Conservation (phyloP, 2,797 vertebrate genomes). For the Serranus cabrilla region DNA sequence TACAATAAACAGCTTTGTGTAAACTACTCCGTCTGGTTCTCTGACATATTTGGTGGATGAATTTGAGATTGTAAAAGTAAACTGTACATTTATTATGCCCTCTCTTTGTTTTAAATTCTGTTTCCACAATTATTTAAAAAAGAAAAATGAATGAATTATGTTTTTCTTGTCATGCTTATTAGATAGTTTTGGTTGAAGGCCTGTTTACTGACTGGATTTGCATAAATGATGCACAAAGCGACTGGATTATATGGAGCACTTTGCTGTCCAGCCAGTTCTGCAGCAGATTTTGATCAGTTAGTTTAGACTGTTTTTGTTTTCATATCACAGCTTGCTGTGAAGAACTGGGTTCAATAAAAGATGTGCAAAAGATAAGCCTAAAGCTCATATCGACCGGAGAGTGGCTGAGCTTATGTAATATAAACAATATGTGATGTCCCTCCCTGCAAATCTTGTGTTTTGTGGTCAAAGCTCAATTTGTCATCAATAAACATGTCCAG, state of each 20-base stretch:
- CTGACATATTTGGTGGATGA: neutral
- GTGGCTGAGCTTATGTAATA: conserved; percentile 38
- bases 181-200: no score
- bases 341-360: conserved; percentile 13
- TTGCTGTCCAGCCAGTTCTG: neutral
- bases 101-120: neutral
- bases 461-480: conserved; percentile 66
- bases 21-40: neutral
- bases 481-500: conserved; percentile 66
- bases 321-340: conserved; percentile 5
- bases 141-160: neutral
- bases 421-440: conserved; percentile 53
- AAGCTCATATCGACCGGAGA: conserved; percentile 24
- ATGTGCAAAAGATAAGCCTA: conserved; percentile 22
- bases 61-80: neutral
- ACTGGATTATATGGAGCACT: neutral
- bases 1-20: neutral
- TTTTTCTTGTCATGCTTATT: neutral
- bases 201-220: conserved; percentile 3
- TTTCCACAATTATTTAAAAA: neutral
- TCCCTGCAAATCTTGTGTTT: conserved; percentile 49
- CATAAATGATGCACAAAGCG: neutral
- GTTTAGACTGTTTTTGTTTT: conserved; percentile 7
- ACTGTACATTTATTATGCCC: neutral
- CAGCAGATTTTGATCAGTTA: neutral